Evolutionary conservation across 23 tunicate genomes (phyloP).

Genomic region (Aplidium turbinatum): DNA sequence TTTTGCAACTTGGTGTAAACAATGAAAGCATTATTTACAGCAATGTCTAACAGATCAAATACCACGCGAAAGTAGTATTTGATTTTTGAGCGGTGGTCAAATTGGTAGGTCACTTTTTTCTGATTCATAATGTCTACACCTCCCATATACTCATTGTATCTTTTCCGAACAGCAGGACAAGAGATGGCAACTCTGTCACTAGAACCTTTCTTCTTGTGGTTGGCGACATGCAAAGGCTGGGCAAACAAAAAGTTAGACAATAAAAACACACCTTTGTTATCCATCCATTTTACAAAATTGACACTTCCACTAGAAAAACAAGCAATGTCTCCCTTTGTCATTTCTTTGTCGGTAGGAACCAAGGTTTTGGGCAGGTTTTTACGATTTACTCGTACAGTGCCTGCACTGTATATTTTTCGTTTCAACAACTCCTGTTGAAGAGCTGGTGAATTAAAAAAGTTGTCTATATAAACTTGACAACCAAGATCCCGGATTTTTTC

Average conservation of each 20-base stretch:
- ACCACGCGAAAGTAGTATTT: not conserved
- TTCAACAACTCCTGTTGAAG: not conserved
- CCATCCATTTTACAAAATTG: slow-evolving; percentile 9
- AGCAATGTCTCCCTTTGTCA: slow-evolving; percentile 8
- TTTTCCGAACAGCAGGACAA: slow-evolving; percentile 6
- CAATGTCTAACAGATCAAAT: slow-evolving; percentile 8
- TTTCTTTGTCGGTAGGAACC: slow-evolving; percentile 8
- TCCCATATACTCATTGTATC: slow-evolving; percentile 2
- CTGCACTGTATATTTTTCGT: not conserved
- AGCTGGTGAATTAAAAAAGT: slow-evolving; percentile 15
- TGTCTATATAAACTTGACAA: slow-evolving; percentile 15
- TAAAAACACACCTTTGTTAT: slow-evolving; percentile 6
- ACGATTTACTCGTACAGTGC: not conserved
- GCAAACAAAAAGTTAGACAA: not conserved
- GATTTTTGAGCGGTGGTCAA: slow-evolving; percentile 6
- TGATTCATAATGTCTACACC: slow-evolving; percentile 3
- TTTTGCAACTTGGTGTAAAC: not conserved
- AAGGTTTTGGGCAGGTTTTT: not conserved
- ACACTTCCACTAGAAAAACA: not conserved
- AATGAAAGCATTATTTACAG: slow-evolving; percentile 4
- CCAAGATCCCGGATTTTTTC: not conserved
- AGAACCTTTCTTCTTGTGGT: slow-evolving; percentile 15
- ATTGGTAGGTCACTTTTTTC: slow-evolving; percentile 11
- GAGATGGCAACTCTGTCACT: not conserved
- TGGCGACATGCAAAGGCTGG: slow-evolving; percentile 1